phyloP scores from a whole-genome alignment of 1,140 invertebrate genomes.

The Drosophila baimaii region DNA sequence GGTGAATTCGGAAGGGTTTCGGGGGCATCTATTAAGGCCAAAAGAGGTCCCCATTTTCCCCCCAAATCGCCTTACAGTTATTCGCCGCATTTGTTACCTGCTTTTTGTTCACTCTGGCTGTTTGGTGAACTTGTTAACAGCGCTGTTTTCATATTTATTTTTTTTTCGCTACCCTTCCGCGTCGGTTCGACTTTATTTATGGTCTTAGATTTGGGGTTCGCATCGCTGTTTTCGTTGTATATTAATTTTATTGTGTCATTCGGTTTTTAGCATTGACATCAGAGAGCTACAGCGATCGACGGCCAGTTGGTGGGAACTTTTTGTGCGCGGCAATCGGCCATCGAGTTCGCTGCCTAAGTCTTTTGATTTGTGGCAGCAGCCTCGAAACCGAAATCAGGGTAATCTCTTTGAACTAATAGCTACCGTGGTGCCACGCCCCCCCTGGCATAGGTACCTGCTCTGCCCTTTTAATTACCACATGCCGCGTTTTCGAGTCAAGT shows the following conservation, averaged over 20 bases:
- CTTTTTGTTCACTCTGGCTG: slow-evolving; percentile 27
- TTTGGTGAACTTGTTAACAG: slow-evolving; percentile 79
- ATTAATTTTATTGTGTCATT: slow-evolving; percentile 80
- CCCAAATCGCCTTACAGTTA: slow-evolving; percentile 11
- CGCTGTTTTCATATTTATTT: slow-evolving; percentile 68
- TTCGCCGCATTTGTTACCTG: slow-evolving; percentile 61
- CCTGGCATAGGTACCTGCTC: slow-evolving; percentile 68
- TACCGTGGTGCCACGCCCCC: slow-evolving; percentile 71
- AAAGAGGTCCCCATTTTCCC: slow-evolving; percentile 22
- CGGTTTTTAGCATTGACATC: slow-evolving; percentile 69
- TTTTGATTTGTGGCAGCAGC: slow-evolving; percentile 71
- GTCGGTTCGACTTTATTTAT: slow-evolving; percentile 61
- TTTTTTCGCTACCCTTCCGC: slow-evolving; percentile 60
- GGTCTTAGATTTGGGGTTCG: slow-evolving; percentile 76
- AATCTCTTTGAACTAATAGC: slow-evolving; percentile 74
- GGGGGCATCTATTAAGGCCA: slow-evolving; percentile 36
- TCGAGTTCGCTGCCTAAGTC: slow-evolving; percentile 77
- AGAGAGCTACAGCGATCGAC: slow-evolving; percentile 34
- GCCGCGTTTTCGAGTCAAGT: slow-evolving; percentile 70
- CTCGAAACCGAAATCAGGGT: slow-evolving; percentile 49
- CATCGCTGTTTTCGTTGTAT: slow-evolving; percentile 59
- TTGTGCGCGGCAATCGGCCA: slow-evolving; percentile 23
- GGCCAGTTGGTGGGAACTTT: slow-evolving; percentile 63
- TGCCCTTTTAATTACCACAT: slow-evolving; percentile 82
- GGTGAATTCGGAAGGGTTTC: slow-evolving; percentile 25